Conservation (phyloP, 2,113 vertebrate species). For the Pachycephala philippinensis region DNA sequence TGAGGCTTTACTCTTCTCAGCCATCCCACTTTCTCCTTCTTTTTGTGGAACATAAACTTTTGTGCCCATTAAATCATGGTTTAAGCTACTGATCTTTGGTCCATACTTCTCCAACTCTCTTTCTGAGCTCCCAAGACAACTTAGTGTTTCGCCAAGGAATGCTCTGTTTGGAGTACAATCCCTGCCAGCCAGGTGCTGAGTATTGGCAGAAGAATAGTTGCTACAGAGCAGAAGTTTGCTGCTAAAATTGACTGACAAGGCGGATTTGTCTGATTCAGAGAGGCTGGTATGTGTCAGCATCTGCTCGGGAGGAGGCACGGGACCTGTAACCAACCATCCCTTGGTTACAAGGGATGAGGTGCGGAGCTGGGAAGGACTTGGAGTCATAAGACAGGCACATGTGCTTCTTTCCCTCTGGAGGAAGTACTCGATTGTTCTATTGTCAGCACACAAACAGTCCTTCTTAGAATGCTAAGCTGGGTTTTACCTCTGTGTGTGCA, state of each 20-base stretch:
- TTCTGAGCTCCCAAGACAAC: neutral
- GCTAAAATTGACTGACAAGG: neutral
- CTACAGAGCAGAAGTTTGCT: neutral
- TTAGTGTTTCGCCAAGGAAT: neutral
- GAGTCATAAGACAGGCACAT: neutral
- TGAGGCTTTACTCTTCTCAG: neutral
- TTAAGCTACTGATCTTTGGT: neutral
- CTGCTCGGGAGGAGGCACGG: neutral
- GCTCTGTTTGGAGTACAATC: neutral
- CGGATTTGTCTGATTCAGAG: neutral
- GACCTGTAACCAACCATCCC: neutral
- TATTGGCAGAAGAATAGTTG: neutral
- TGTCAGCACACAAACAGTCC: neutral
- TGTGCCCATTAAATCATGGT: neutral
- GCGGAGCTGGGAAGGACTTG: neutral
- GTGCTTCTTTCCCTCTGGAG: neutral
- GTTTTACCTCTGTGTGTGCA: neutral
- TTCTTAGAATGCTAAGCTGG: neutral
- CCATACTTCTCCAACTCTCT: neutral
- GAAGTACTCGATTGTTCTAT: neutral
- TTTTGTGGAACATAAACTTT: neutral
- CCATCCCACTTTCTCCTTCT: neutral
- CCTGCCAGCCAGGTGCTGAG: neutral
- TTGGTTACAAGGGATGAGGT: neutral
- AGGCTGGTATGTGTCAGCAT: neutral